phyloP scores from a whole-genome alignment of 2,113 vertebrate genomes.

The Actinemys pallida region DNA sequence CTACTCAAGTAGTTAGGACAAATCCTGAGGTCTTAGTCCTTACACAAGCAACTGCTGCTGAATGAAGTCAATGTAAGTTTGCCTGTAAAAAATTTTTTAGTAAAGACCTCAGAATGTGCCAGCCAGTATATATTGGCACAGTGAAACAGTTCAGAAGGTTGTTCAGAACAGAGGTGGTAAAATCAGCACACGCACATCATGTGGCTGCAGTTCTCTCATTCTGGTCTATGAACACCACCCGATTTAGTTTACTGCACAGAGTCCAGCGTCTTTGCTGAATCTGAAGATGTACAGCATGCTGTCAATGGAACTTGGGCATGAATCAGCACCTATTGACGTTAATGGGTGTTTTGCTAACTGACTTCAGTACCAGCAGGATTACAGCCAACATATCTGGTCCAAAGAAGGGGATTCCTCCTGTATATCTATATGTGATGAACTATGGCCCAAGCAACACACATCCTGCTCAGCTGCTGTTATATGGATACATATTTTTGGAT shows the following conservation, averaged over 20 bases:
- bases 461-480: neutral
- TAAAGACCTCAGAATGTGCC: neutral
- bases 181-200: neutral
- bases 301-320: neutral
- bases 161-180: neutral
- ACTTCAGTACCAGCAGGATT: neutral
- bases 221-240: accelerated
- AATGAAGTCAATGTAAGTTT: neutral
- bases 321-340: neutral
- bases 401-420: neutral
- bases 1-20: neutral
- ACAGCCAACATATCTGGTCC: neutral
- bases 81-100: neutral
- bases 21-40: neutral
- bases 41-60: accelerated
- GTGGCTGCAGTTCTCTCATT: neutral
- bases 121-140: accelerated
- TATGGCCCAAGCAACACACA: neutral
- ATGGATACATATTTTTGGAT: neutral
- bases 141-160: neutral
- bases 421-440: neutral
- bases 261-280: accelerated
- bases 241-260: neutral
- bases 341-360: neutral
- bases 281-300: neutral